phyloP scores from a whole-genome alignment of 1,140 invertebrate genomes.

The Lasioglossum baleicum region DNA sequence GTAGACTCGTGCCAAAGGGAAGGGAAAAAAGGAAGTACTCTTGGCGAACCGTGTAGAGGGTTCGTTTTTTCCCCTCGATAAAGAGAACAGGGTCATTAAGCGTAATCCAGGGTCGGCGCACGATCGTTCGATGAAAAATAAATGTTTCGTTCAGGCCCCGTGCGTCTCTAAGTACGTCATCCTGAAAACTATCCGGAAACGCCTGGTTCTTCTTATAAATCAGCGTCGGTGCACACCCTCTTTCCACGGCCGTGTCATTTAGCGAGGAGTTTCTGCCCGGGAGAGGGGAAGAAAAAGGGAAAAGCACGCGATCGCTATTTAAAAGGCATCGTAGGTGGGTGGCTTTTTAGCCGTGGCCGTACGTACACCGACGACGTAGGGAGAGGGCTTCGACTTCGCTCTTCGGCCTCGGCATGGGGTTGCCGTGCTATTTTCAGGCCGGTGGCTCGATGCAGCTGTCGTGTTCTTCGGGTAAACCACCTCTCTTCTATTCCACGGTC shows the following conservation, averaged over 20 bases:
- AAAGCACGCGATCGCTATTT: slow-evolving; percentile 63
- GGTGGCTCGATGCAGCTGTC: slow-evolving; percentile 66
- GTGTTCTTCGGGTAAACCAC: slow-evolving; percentile 65
- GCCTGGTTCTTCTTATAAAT: slow-evolving; percentile 66
- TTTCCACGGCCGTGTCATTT: slow-evolving; percentile 37
- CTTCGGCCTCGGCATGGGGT: slow-evolving; percentile 63
- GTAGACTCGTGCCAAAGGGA: slow-evolving; percentile 14
- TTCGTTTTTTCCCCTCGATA: slow-evolving; percentile 39
- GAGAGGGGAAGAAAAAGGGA: slow-evolving; percentile 42
- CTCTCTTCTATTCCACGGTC: slow-evolving; percentile 67
- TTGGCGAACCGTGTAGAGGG: neutral
- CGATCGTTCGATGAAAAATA: slow-evolving; percentile 39
- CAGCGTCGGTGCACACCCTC: slow-evolving; percentile 46
- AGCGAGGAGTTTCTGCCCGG: slow-evolving; percentile 46
- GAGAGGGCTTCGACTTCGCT: slow-evolving; percentile 52
- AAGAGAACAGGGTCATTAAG: slow-evolving; percentile 49
- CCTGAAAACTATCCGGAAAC: slow-evolving; percentile 68
- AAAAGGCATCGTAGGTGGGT: slow-evolving; percentile 57
- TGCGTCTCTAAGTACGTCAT: slow-evolving; percentile 22
- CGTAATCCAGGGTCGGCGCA: slow-evolving; percentile 18
- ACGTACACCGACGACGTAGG: slow-evolving; percentile 35
- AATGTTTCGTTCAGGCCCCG: slow-evolving; percentile 21
- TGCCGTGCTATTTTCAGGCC: slow-evolving; percentile 65
- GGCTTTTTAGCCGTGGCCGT: slow-evolving; percentile 49
- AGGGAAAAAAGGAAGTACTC: neutral